These are phyloP conservation scores for Spinus olivaceus DNA, from an alignment of 2,797 vertebrate species.

Conservation along the genomic window DNA sequence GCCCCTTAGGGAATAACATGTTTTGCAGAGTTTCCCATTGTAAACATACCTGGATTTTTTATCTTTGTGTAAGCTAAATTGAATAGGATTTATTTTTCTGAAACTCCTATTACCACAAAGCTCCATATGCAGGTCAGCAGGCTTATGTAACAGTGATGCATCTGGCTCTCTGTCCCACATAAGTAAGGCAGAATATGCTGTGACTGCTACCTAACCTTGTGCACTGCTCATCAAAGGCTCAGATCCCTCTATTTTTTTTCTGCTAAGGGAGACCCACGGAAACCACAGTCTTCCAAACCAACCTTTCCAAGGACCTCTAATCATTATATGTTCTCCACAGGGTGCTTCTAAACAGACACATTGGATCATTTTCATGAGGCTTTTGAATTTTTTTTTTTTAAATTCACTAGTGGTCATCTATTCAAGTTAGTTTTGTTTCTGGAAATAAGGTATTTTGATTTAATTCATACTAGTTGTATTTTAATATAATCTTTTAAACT, in stretches of 20 bases:
- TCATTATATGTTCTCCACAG: neutral
- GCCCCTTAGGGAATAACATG: neutral
- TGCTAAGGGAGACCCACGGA: neutral
- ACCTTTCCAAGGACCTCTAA: neutral
- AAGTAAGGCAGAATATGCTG: neutral
- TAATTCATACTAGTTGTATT: neutral
- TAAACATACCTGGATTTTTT: neutral
- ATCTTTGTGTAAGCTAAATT: neutral
- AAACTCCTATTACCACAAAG: neutral
- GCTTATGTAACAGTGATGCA: slow-evolving; percentile 52
- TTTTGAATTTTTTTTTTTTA: too few species aligned
- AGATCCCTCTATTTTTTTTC: neutral
- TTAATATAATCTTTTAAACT: neutral
- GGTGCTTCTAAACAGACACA: neutral
- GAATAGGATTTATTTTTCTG: slow-evolving; percentile 3
- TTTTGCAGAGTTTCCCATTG: neutral
- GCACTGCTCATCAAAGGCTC: neutral
- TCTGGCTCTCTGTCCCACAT: slow-evolving; percentile 42
- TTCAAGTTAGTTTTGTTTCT: neutral
- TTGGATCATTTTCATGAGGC: neutral
- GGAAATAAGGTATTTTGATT: neutral
- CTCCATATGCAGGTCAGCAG: slow-evolving; percentile 50
- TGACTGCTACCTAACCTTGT: slow-evolving; percentile 42
- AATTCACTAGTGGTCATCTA: neutral
- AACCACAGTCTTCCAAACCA: neutral